A percentile compares a stretch with the other conserved stretches of the same genome.
Evolutionary conservation across 2,888 invertebrate species (phyloP).

Genomic region (Unio delphinus): DNA sequence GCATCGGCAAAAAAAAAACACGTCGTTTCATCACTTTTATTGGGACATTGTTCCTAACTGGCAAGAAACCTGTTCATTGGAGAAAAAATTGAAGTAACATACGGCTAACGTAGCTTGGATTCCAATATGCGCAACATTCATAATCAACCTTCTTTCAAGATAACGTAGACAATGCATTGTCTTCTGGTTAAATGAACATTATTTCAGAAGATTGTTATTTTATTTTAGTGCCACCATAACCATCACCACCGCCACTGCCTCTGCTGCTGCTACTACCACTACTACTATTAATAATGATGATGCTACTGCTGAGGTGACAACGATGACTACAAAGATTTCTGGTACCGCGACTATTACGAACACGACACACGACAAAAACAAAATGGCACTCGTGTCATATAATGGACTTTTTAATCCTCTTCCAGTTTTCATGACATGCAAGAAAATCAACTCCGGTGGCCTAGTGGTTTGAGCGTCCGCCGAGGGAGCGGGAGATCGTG

Average conservation of each 20-base stretch:
- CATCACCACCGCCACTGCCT: conserved; percentile 2
- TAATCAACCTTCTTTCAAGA: not conserved
- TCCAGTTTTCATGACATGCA: too few relatives aligned
- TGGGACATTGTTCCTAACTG: too few relatives aligned
- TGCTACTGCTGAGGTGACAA: conserved; percentile 7
- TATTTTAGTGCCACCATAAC: not conserved
- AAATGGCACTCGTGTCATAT: too few relatives aligned
- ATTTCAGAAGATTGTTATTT: not conserved
- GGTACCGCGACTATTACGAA: conserved; percentile 6
- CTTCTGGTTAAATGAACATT: not conserved
- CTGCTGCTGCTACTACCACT: conserved; percentile 2
- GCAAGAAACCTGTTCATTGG: too few relatives aligned
- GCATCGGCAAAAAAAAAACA: too few relatives aligned
- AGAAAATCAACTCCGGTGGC: too few relatives aligned
- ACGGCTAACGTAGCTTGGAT: too few relatives aligned
- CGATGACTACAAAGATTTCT: conserved; percentile 8
- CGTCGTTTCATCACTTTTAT: too few relatives aligned
- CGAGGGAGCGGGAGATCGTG: too few relatives aligned
- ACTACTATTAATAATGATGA: conserved; percentile 2
- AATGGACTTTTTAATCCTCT: too few relatives aligned
- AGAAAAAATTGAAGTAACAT: too few relatives aligned
- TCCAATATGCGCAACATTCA: not conserved
- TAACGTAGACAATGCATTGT: conserved; percentile 2
- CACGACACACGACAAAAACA: not conserved
- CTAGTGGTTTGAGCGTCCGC: too few relatives aligned